Conservation (phyloP, 2,888 invertebrate species). For the Phanerotoma sp. region DNA sequence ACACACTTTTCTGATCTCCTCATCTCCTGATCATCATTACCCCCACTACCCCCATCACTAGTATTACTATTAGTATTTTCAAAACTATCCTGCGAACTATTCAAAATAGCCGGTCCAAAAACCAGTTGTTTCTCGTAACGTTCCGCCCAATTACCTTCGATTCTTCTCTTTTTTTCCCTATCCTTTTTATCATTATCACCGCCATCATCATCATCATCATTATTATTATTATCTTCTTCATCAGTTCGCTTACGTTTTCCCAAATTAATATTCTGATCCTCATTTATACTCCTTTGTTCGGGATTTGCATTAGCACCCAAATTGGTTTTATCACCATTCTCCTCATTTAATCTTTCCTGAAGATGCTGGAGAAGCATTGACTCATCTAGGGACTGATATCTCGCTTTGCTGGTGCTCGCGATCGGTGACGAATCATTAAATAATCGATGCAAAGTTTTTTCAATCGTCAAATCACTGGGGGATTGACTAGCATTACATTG, state of each 20-base stretch:
- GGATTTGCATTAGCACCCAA: no score
- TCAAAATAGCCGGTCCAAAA: conserved; percentile 26
- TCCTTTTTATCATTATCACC: conserved; percentile 6
- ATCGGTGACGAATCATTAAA: not conserved
- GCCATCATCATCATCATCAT: not conserved
- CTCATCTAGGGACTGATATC: not conserved
- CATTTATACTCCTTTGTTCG: no score
- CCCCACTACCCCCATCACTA: not conserved
- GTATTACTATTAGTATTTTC: not conserved
- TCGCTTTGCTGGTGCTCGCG: conserved; percentile 13
- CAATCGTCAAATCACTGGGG: not conserved
- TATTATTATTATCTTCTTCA: not conserved
- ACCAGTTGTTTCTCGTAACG: conserved; percentile 30
- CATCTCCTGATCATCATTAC: conserved; percentile 10
- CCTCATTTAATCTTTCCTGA: not conserved
- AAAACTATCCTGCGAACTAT: not conserved
- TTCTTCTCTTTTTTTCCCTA: not conserved
- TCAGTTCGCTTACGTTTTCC: not conserved
- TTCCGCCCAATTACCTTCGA: conserved; percentile 29
- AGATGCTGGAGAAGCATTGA: conserved; percentile 1
- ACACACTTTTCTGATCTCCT: no score
- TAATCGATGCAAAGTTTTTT: not conserved
- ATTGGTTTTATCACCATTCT: not conserved
- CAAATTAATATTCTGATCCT: not conserved
- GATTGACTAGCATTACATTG: no score